Evolutionary conservation across 1,140 invertebrate species (phyloP), one percentile per base, ranked within the genome.

Genomic region (Chironomus tepperi): DNA sequence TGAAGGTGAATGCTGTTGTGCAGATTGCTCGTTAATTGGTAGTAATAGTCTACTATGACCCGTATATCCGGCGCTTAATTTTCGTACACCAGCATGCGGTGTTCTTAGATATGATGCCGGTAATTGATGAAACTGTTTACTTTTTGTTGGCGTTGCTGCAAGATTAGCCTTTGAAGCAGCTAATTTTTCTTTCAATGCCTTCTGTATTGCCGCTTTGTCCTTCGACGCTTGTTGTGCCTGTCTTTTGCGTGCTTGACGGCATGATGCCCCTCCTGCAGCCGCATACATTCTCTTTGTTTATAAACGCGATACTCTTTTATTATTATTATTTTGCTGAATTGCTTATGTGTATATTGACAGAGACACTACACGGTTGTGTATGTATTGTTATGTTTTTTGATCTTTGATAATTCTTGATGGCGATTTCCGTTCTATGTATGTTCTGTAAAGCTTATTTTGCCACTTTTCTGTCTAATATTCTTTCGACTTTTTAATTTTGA

Each of bases 181-280:
- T 77, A 82, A 79, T 80, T 82, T 82, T 67, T 70, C 74, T 57
- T 75, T 73, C 43, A 73, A 24, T 76, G 81, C 82, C 78, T 83
- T 83, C 73, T 78, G 77, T 74, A 78, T 74, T 79, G 79, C 78
- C 75, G 79, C 79, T 78, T 83, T 84, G 76, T 84, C 85, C 78
- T 86, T 85, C 73, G 80, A 80, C 6, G 78, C 76, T 76, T 82
- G 79, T 77, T 81, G 80, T 16, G 79, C 79, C 77, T 86, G 84
- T 73, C 81, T 80, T 77, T 85, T 84, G 65, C 87, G 84, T 18
- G 86, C 89, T 81, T 90, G 88, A 77, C 89, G 86, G 80, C 90
- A 83, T 78, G 88, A 89, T 77, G 89, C 89, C 80, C 89, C 89
- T 78, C 89, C 89, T 79, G 89, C 89, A 78, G 89, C 89, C 79